Evolutionary conservation across 2,797 vertebrate genomes (phyloP).

Genomic region (Steatocranus sp.): DNA sequence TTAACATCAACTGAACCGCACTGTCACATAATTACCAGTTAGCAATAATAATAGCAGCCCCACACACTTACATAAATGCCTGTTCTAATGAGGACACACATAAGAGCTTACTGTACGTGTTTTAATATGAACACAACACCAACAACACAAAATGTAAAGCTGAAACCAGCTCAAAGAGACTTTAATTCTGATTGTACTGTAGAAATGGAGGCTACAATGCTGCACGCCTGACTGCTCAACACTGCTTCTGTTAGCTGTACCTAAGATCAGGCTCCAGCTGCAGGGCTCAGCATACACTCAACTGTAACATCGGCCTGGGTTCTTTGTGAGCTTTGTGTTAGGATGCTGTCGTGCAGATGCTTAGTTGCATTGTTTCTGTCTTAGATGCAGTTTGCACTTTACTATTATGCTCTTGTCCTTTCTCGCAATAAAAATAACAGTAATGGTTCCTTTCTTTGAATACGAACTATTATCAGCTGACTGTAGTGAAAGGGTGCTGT

Average conservation of each 20-base stretch:
- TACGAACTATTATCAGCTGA: not conserved
- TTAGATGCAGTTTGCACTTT: not conserved
- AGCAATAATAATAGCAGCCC: not conserved
- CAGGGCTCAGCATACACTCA: not conserved
- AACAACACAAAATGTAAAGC: not conserved
- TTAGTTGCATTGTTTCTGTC: not conserved
- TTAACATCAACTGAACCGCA: rapidly evolving
- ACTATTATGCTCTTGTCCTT: not conserved
- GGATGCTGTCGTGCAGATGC: not conserved
- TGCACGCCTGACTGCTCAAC: not conserved
- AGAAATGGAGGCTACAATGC: not conserved
- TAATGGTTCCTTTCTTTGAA: not conserved
- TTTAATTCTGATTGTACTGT: not conserved
- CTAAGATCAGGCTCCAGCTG: not conserved
- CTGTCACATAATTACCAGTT: not conserved
- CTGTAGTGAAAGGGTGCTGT: not conserved
- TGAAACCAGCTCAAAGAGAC: not conserved
- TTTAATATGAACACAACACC: not conserved
- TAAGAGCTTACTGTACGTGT: not conserved
- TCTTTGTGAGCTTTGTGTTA: not conserved
- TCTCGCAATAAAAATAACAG: not conserved
- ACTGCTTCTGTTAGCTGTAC: rapidly evolving
- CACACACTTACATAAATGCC: not conserved
- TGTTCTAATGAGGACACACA: not conserved
- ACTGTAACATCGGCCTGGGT: rapidly evolving